phyloP scores from a whole-genome alignment of 2,797 vertebrate genomes.

The Platalea minor region DNA sequence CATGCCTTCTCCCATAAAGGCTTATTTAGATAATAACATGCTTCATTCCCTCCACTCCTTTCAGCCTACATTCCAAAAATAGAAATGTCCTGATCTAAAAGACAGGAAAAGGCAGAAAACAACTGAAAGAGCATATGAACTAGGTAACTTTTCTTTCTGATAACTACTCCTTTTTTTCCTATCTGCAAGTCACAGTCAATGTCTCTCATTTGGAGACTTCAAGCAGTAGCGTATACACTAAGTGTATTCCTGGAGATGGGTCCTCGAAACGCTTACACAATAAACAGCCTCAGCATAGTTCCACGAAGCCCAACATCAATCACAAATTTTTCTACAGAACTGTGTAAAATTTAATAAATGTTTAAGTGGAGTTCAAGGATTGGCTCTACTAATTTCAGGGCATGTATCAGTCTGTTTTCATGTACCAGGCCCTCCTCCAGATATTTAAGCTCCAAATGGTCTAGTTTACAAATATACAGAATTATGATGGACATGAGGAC shows the following conservation, averaged over 20 bases:
- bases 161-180: background rate
- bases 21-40: background rate
- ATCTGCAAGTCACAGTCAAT: background rate
- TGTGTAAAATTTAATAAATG: background rate
- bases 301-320: background rate
- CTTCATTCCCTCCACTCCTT: background rate
- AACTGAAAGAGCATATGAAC: background rate
- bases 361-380: background rate
- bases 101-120: background rate
- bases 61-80: background rate
- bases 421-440: background rate
- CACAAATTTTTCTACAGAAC: background rate
- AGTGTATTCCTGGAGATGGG: background rate
- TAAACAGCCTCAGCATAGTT: background rate
- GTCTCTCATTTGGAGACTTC: background rate
- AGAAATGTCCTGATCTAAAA: background rate
- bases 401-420: background rate
- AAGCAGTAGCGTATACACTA: background rate
- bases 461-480: background rate
- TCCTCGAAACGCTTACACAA: background rate
- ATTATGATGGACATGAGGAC: background rate
- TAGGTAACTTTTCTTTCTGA: background rate
- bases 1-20: background rate
- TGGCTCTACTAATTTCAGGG: background rate
- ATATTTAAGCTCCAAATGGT: background rate